Conservation (phyloP, 2,797 vertebrate species). For the Scyliorhinus canicula region DNA sequence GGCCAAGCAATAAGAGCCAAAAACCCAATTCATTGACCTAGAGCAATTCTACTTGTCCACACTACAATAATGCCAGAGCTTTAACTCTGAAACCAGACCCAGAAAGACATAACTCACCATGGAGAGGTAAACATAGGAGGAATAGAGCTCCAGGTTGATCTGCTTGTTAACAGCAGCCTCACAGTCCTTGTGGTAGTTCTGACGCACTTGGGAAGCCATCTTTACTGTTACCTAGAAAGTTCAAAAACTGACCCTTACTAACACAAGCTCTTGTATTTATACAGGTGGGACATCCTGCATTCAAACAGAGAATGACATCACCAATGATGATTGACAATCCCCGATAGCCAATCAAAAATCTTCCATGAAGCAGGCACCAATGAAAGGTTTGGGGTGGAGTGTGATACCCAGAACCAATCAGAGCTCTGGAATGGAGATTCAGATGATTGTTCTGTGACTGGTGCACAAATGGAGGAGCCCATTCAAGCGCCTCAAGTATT, state of each 20-base stretch:
- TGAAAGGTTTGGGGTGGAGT: neutral
- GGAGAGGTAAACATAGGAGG: slow-evolving; percentile 5
- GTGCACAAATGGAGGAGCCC: too few relatives aligned
- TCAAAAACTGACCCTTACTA: too few relatives aligned
- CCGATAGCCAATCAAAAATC: neutral
- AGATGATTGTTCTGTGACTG: too few relatives aligned
- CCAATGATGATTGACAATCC: neutral
- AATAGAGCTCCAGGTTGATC: slow-evolving; percentile 10
- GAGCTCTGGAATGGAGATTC: too few relatives aligned
- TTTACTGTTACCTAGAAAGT: too few relatives aligned
- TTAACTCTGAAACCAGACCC: neutral
- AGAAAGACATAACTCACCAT: neutral
- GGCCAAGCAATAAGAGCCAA: too few relatives aligned
- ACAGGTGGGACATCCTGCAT: neutral
- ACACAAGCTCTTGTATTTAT: neutral
- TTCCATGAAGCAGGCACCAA: neutral
- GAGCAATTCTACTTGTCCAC: too few relatives aligned
- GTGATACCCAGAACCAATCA: too few relatives aligned
- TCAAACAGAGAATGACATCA: neutral
- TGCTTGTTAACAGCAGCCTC: neutral
- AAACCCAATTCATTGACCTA: too few relatives aligned
- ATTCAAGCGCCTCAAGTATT: too few relatives aligned
- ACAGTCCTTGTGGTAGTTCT: neutral
- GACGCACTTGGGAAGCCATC: too few relatives aligned
- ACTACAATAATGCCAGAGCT: too few relatives aligned